phyloP scores from a whole-genome alignment of 2,888 invertebrate genomes.

The Synanthedon tipuliformis region DNA sequence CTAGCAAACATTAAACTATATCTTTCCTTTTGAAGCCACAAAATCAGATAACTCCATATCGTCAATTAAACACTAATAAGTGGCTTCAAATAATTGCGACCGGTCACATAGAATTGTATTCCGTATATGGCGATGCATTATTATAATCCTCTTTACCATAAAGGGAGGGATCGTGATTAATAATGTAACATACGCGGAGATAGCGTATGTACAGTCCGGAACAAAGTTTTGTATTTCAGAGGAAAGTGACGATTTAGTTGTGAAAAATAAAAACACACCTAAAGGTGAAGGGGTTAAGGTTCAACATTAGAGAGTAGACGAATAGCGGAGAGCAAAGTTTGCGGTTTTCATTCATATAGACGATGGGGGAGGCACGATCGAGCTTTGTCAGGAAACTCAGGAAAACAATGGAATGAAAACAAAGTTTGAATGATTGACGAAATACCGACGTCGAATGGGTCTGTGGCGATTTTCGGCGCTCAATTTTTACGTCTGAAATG shows the following conservation, averaged over 20 bases:
- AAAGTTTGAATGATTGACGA: conserved; percentile 23
- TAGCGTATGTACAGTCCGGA: conserved; percentile 3
- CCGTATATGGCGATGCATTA: conserved; percentile 17
- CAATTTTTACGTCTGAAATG: neutral
- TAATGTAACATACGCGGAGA: conserved; percentile 13
- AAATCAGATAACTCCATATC: conserved; percentile 12
- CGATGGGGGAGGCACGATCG: conserved; percentile 6
- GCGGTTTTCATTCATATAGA: neutral
- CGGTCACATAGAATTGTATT: conserved; percentile 10
- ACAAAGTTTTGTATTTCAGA: conserved; percentile 6
- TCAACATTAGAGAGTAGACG: neutral
- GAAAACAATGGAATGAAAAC: conserved; percentile 26
- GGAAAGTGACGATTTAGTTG: conserved; percentile 11
- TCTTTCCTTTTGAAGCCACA: conserved; percentile 11
- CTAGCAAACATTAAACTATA: neutral
- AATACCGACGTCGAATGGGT: conserved; percentile 21
- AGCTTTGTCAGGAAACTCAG: conserved; percentile 5
- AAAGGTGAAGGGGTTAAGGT: neutral
- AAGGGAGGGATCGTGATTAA: conserved; percentile 16
- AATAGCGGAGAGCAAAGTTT: neutral
- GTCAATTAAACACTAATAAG: conserved; percentile 21
- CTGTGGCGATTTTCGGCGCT: conserved; percentile 14
- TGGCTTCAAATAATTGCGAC: conserved; percentile 17
- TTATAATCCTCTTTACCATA: conserved; percentile 35
- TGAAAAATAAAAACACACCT: conserved; percentile 1